Conservation (phyloP, 1,140 invertebrate species). For the Musca vetustissima region DNA sequence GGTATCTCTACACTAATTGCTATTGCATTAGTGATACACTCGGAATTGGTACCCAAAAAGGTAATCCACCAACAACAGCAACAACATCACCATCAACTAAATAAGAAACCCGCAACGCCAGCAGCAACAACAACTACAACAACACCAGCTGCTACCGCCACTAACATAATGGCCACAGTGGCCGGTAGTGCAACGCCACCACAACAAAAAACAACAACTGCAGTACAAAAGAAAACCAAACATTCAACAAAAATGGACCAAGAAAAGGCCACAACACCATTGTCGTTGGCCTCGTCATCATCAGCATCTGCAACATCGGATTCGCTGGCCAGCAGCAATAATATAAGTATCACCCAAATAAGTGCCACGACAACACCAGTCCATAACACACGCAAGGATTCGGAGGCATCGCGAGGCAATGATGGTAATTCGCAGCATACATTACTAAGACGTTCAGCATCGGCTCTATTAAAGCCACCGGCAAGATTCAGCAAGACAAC, state of each 20-base stretch:
- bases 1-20: slow-evolving; percentile 54
- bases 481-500: too few relatives aligned
- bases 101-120: slow-evolving; percentile 14
- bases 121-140: background rate
- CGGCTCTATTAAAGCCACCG: too few relatives aligned
- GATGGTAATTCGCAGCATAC: too few relatives aligned
- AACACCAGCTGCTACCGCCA: background rate
- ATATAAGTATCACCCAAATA: background rate
- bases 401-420: too few relatives aligned
- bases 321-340: slow-evolving; percentile 9
- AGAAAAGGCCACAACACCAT: slow-evolving; percentile 1
- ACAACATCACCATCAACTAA: slow-evolving; percentile 29
- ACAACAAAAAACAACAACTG: slow-evolving; percentile 6
- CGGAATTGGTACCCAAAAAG: slow-evolving; percentile 54
- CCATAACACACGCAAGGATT: too few relatives aligned
- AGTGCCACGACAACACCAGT: too few relatives aligned
- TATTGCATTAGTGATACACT: slow-evolving; percentile 52
- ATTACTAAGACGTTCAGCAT: too few relatives aligned
- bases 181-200: slow-evolving; percentile 26
- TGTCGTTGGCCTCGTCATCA: background rate
- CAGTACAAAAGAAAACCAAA: slow-evolving; percentile 4
- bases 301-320: background rate
- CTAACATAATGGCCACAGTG: slow-evolving; percentile 10
- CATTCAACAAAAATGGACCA: background rate
- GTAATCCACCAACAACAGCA: slow-evolving; percentile 40